Evolutionary conservation across 2,888 invertebrate genomes (phyloP).

Genomic region (Cyclophora punctaria): DNA sequence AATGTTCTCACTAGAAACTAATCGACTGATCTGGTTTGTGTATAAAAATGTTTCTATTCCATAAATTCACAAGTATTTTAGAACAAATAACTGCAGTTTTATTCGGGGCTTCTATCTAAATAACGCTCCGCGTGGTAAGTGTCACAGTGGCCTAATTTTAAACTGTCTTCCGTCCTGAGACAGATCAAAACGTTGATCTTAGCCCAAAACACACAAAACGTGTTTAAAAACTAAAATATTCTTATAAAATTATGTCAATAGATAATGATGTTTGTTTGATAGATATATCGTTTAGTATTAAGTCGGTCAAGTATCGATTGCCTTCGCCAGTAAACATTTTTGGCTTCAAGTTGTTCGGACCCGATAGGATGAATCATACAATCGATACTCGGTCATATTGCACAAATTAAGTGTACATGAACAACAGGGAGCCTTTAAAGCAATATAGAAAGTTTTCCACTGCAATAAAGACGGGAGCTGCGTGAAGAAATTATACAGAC

Average conservation of each 20-base stretch:
- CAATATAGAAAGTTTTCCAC: slow-evolving; percentile 14
- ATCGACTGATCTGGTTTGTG: no score
- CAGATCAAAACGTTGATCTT: slow-evolving; percentile 4
- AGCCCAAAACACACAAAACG: no score
- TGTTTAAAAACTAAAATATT: no score
- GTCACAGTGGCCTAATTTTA: slow-evolving; percentile 12
- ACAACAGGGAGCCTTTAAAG: slow-evolving; percentile 3
- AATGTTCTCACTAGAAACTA: no score
- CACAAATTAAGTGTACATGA: slow-evolving; percentile 3
- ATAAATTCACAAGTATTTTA: not conserved
- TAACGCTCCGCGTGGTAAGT: slow-evolving; percentile 10
- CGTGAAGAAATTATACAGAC: slow-evolving; percentile 18
- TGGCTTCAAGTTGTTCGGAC: slow-evolving; percentile 1
- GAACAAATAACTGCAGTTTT: slow-evolving; percentile 3
- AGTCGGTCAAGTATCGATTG: slow-evolving; percentile 9
- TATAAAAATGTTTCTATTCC: no score
- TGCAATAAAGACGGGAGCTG: slow-evolving; percentile 15
- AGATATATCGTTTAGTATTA: not conserved
- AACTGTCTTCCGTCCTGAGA: slow-evolving; percentile 7
- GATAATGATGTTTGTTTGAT: no score
- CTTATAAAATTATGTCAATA: no score
- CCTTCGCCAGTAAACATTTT: no score
- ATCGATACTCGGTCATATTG: slow-evolving; percentile 7
- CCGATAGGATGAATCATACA: slow-evolving; percentile 13
- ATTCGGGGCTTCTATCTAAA: slow-evolving; percentile 2